Conservation (phyloP, 2,888 invertebrate species). For the Macrophya annulata region DNA sequence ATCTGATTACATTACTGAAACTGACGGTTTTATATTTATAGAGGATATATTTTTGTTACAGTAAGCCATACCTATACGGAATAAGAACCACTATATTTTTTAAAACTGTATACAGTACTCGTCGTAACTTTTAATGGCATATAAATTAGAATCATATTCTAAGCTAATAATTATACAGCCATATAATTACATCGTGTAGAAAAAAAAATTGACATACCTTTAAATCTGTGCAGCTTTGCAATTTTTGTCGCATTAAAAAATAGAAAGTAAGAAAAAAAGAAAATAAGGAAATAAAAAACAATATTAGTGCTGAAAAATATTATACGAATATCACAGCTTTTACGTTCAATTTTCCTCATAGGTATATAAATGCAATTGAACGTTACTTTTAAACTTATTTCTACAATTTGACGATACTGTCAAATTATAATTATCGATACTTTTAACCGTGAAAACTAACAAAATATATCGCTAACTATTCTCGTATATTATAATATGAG, state of each 20-base stretch:
- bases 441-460: background rate
- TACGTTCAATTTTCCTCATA: background rate
- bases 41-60: conserved; percentile 51
- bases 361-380: background rate
- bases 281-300: background rate
- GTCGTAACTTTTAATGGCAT: conserved; percentile 42
- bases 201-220: background rate
- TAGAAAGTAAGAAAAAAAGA: background rate
- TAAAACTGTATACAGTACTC: conserved; percentile 30
- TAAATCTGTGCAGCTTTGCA: background rate
- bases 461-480: conserved; percentile 19
- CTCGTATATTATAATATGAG: background rate
- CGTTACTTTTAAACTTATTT: background rate
- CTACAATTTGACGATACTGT: background rate
- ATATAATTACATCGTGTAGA: background rate
- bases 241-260: background rate
- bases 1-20: background rate
- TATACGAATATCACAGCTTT: background rate
- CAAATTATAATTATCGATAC: background rate
- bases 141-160: background rate
- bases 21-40: conserved; percentile 20
- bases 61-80: conserved; percentile 14
- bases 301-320: background rate
- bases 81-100: conserved; percentile 48
- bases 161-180: background rate